Percentiles rank a stretch among this genome's conserved stretches.
phyloP scores from a whole-genome alignment of 2,888 invertebrate species.

The Acleris cristana region DNA sequence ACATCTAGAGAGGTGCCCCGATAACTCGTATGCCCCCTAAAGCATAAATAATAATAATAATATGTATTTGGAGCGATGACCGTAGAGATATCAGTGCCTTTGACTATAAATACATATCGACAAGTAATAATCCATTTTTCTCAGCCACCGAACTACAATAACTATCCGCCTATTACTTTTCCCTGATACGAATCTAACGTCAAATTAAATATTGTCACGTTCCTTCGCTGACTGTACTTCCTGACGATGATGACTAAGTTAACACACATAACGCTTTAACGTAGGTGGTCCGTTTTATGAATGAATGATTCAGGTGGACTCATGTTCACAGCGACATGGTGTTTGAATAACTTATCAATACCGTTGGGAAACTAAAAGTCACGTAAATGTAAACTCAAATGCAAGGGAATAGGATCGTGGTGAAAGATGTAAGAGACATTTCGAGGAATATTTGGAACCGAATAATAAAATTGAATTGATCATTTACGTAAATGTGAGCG shows the following conservation, averaged over 20 bases:
- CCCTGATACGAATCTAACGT: neutral
- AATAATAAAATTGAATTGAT: constrained; percentile 34
- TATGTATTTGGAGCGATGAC: too few species aligned
- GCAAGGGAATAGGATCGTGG: neutral
- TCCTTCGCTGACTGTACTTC: constrained; percentile 23
- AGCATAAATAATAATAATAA: too few species aligned
- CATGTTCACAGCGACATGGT: constrained; percentile 29
- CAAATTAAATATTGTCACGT: constrained; percentile 11
- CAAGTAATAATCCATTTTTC: neutral
- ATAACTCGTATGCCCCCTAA: too few species aligned
- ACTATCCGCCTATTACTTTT: neutral
- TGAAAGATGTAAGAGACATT: neutral
- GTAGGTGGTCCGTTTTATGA: constrained; percentile 35
- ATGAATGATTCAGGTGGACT: constrained; percentile 36
- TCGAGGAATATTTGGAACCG: neutral
- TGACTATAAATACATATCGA: too few species aligned
- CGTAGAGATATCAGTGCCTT: too few species aligned
- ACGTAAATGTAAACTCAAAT: neutral
- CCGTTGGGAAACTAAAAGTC: neutral
- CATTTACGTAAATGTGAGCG: constrained; percentile 31
- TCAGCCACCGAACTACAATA: neutral
- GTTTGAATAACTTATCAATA: constrained; percentile 12
- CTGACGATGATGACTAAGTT: constrained; percentile 33
- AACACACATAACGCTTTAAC: constrained; percentile 27
- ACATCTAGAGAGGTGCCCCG: too few species aligned